phyloP scores from a whole-genome alignment of 1,140 invertebrate genomes.

The Oryctes rhinoceros region DNA sequence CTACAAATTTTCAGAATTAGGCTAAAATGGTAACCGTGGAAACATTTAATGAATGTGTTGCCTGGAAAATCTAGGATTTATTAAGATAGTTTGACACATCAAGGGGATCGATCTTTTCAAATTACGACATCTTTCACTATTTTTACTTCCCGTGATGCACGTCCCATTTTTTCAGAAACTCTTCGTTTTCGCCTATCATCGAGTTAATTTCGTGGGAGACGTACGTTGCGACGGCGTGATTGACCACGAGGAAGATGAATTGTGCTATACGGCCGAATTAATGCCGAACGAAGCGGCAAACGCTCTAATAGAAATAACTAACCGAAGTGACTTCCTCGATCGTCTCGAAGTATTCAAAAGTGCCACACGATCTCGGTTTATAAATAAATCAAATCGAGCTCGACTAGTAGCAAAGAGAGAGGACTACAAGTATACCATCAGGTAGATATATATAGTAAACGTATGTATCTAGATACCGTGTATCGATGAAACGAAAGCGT shows the following conservation, averaged over 20 bases:
- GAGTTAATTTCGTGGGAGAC: no score
- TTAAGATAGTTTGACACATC: no score
- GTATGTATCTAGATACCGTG: not conserved
- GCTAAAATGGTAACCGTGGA: no score
- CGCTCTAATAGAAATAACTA: conserved; percentile 25
- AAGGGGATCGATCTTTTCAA: no score
- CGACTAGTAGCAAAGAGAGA: not conserved
- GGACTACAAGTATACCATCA: not conserved
- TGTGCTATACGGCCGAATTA: not conserved
- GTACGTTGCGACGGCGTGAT: no score
- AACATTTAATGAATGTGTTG: no score
- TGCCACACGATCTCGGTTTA: conserved; percentile 32
- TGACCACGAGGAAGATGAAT: not conserved
- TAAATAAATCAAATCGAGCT: conserved; percentile 28
- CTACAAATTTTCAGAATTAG: no score
- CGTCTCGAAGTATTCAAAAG: conserved; percentile 10
- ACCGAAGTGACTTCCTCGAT: conserved; percentile 26
- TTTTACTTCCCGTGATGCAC: no score
- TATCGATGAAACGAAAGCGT: not conserved
- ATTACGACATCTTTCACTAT: no score
- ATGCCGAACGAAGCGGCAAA: not conserved
- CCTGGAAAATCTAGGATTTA: no score
- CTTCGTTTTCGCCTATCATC: no score
- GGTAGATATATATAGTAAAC: conserved; percentile 7
- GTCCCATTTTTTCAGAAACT: no score